These are phyloP conservation scores for Marasmarcha lunaedactyla DNA, from an alignment of 2,888 invertebrate species.

Conservation along the genomic window DNA sequence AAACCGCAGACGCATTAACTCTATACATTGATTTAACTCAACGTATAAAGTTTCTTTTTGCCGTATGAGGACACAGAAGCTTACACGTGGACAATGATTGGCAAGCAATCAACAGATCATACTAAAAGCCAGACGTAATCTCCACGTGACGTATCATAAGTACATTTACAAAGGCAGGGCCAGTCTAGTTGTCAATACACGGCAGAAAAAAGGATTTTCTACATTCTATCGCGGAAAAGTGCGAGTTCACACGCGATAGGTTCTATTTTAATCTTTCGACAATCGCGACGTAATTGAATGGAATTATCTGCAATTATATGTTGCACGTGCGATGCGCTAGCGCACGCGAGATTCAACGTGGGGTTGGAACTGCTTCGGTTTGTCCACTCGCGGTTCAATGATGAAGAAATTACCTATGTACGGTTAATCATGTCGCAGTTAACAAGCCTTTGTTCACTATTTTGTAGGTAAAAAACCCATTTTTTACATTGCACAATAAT, in stretches of 20 bases:
- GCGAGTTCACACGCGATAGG: constrained; percentile 55
- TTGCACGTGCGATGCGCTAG: constrained; percentile 25
- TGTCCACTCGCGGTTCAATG: not conserved
- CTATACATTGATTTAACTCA: no score
- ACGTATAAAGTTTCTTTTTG: no score
- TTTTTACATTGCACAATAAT: no score
- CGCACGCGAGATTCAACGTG: constrained; percentile 1
- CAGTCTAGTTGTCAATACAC: constrained; percentile 20
- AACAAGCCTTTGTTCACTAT: no score
- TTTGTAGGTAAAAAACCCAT: no score
- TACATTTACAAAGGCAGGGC: constrained; percentile 39
- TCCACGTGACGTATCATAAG: constrained; percentile 36
- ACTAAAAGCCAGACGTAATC: constrained; percentile 41
- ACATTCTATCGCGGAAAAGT: constrained; percentile 53
- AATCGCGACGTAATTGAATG: constrained; percentile 50
- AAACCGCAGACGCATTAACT: no score
- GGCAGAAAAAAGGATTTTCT: constrained; percentile 43
- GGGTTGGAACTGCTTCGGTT: not conserved
- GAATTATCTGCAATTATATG: constrained; percentile 46
- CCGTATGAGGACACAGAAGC: no score
- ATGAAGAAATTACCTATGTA: not conserved
- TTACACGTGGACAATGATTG: constrained; percentile 39
- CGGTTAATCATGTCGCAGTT: no score
- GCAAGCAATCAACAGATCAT: constrained; percentile 41
- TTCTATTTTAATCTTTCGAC: constrained; percentile 63